Evolutionary conservation across 2,888 invertebrate species (phyloP).

Genomic region (Cremastinae sp.): DNA sequence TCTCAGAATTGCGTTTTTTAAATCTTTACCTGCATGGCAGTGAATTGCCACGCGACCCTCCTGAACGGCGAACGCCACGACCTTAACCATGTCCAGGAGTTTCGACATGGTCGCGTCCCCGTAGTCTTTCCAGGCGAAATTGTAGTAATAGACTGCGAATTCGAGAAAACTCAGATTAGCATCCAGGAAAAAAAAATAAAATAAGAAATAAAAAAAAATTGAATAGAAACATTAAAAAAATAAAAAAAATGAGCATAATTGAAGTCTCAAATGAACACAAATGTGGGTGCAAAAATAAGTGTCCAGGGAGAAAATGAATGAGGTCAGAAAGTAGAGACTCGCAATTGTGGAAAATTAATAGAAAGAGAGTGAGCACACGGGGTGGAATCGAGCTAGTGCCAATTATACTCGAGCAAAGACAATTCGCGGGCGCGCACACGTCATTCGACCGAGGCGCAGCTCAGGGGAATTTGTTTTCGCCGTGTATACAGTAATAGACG

Average conservation of each 20-base stretch:
- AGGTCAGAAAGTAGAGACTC: neutral
- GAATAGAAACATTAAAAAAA: too few relatives aligned
- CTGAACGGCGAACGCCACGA: conserved; percentile 90
- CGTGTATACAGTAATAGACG: conserved; percentile 61
- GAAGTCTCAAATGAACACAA: too few relatives aligned
- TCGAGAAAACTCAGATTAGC: conserved; percentile 56
- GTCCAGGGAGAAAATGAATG: neutral
- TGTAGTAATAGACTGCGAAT: conserved; percentile 92
- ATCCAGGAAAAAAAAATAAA: too few relatives aligned
- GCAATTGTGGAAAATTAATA: neutral
- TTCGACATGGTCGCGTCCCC: conserved; percentile 89
- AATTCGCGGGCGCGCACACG: conserved; percentile 52
- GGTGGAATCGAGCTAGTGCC: conserved; percentile 40
- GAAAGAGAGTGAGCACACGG: conserved; percentile 31
- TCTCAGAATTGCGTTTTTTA: conserved; percentile 12
- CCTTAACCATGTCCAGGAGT: conserved; percentile 95
- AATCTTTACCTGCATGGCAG: conserved; percentile 89
- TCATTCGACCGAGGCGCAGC: conserved; percentile 48
- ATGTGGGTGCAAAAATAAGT: too few relatives aligned
- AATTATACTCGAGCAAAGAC: conserved; percentile 57
- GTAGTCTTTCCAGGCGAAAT: conserved; percentile 94
- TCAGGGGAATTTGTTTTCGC: conserved; percentile 55
- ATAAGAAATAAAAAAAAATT: too few relatives aligned
- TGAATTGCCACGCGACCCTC: conserved; percentile 93
- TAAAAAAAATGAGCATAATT: too few relatives aligned